A percentile compares a stretch with the other conserved stretches of the same genome.
Conservation (phyloP, 2,113 vertebrate species). For the Petroica traversi region DNA sequence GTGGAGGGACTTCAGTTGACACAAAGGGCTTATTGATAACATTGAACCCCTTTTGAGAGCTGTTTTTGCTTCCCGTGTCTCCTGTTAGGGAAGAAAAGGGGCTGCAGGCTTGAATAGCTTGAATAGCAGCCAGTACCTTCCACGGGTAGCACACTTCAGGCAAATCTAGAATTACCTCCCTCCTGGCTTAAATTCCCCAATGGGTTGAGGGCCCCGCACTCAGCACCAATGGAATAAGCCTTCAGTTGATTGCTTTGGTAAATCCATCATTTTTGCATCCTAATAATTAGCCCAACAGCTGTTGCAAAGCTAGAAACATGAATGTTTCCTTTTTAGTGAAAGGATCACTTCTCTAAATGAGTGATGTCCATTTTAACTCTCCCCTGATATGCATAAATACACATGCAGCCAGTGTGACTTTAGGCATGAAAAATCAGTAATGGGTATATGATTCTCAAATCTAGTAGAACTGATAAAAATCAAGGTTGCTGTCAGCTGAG, state of each 20-base stretch:
- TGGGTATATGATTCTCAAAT: constrained; percentile 64
- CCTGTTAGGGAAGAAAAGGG: constrained; percentile 1
- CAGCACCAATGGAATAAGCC: constrained; percentile 7
- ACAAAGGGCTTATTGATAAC: constrained; percentile 70
- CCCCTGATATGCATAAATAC: constrained; percentile 13
- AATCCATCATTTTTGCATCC: constrained; percentile 60
- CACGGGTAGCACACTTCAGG: constrained; percentile 23
- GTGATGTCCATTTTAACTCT: constrained; percentile 37
- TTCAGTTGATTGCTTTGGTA: constrained; percentile 55
- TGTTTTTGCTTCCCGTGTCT: constrained; percentile 56
- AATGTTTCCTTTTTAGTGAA: constrained; percentile 62
- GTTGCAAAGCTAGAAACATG: constrained; percentile 36
- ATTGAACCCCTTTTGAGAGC: constrained; percentile 58
- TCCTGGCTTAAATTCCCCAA: background rate
- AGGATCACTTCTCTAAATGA: constrained; percentile 49
- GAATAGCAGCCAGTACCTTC: constrained; percentile 43
- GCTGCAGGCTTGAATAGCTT: constrained; percentile 17
- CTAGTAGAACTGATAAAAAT: constrained; percentile 71
- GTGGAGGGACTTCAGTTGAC: constrained; percentile 25
- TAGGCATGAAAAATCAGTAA: constrained; percentile 62
- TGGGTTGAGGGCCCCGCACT: background rate
- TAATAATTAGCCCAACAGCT: constrained; percentile 71
- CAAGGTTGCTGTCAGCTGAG: constrained; percentile 70
- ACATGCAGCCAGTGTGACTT: constrained; percentile 1
- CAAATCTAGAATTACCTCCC: constrained; percentile 46